Percentiles rank a stretch among this genome's conserved stretches.
These are phyloP conservation scores for Drosophila burlai DNA, from an alignment of 1,140 invertebrate genomes.

Conservation along the genomic window DNA sequence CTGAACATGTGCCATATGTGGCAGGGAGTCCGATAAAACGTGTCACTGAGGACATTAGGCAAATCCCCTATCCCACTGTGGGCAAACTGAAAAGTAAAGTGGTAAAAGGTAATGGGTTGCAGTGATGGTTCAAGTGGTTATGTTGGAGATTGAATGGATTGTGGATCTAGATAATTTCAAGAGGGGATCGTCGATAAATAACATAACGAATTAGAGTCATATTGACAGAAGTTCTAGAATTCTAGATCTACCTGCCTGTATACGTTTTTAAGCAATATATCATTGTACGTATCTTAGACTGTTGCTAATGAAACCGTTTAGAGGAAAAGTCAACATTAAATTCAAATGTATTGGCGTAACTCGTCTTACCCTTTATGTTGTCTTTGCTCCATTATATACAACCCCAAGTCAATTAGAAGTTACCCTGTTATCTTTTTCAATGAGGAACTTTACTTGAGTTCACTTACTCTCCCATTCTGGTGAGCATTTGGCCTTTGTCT, in stretches of 20 bases:
- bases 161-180: neutral
- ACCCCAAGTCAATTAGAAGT: neutral
- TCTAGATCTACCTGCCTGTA: neutral
- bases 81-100: neutral
- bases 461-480: neutral
- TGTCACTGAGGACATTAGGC: conserved; percentile 16
- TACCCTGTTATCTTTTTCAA: conserved; percentile 1
- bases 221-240: too few relatives aligned
- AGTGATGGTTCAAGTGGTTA: neutral
- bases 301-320: too few relatives aligned
- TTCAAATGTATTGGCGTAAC: neutral
- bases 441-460: conserved; percentile 9
- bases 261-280: neutral
- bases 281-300: too few relatives aligned
- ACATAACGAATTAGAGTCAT: neutral
- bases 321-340: neutral
- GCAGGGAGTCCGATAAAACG: conserved; percentile 21
- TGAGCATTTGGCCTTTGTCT: conserved; percentile 1
- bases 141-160: neutral
- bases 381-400: neutral
- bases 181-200: neutral
- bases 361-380: neutral
- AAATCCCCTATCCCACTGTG: neutral
- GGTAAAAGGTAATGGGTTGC: conserved; percentile 1
- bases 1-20: conserved; percentile 30